Evolutionary conservation across 2,113 vertebrate genomes (phyloP).

Genomic region (Ochotona princeps): DNA sequence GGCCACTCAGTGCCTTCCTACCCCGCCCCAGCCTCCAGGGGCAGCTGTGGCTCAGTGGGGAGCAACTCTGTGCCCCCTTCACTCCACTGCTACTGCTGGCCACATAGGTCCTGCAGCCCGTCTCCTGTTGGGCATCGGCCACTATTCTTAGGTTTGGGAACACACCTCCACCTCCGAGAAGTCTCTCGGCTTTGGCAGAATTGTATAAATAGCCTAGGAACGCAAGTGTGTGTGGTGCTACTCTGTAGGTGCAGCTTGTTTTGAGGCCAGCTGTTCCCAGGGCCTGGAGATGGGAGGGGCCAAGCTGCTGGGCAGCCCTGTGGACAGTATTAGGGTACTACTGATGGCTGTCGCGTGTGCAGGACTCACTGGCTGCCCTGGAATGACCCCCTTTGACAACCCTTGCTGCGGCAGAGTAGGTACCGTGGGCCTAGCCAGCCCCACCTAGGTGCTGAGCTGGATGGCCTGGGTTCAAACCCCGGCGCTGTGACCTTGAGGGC

Average conservation of each 20-base stretch:
- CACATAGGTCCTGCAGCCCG: no score
- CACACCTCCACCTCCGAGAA: constrained; percentile 45
- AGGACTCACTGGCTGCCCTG: background rate
- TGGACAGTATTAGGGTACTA: fast-evolving
- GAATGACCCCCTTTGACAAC: fast-evolving
- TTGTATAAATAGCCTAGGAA: constrained; percentile 31
- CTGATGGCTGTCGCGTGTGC: fast-evolving
- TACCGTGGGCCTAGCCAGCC: fast-evolving
- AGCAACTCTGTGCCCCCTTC: background rate
- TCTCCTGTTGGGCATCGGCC: background rate
- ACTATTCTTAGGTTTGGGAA: constrained; percentile 62
- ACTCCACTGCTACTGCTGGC: background rate
- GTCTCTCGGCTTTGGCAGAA: constrained; percentile 46
- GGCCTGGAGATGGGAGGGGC: background rate
- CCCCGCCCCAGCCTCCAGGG: background rate
- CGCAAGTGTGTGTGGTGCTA: background rate
- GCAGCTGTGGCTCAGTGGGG: background rate
- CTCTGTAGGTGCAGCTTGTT: background rate
- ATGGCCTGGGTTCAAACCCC: background rate
- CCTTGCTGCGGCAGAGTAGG: fast-evolving
- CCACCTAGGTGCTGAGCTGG: background rate
- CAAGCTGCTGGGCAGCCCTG: background rate
- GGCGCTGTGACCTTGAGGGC: background rate
- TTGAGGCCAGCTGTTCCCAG: background rate
- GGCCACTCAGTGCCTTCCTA: background rate